Percentiles rank a stretch among this genome's conserved stretches.
Evolutionary conservation across 2,113 vertebrate genomes (phyloP).

Genomic region (Pangasianodon hypophthalmus): DNA sequence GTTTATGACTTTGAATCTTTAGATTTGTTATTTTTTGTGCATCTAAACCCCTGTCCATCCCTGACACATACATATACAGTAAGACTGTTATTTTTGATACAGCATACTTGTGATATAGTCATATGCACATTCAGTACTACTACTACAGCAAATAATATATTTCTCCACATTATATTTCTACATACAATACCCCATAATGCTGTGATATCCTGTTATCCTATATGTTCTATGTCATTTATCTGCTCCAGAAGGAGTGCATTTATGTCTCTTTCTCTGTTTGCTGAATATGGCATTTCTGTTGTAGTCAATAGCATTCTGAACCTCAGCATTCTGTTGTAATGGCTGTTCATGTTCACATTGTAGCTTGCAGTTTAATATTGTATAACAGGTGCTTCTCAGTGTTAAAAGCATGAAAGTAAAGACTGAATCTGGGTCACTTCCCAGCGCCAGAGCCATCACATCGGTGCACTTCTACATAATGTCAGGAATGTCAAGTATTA

Average conservation of each 20-base stretch:
- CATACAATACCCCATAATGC: neutral
- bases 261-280: neutral
- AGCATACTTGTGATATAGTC: neutral
- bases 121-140: neutral
- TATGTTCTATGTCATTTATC: neutral
- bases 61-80: neutral
- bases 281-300: slow-evolving; percentile 13
- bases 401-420: slow-evolving; percentile 70
- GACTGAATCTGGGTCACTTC: slow-evolving; percentile 78
- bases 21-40: neutral
- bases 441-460: slow-evolving; percentile 66
- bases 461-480: slow-evolving; percentile 65
- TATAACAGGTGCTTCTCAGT: slow-evolving; percentile 67
- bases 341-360: slow-evolving; percentile 56
- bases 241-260: neutral
- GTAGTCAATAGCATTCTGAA: neutral
- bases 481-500: slow-evolving; percentile 75
- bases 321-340: slow-evolving; percentile 52
- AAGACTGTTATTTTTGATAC: neutral
- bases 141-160: neutral
- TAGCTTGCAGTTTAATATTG: slow-evolving; percentile 66
- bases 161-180: neutral
- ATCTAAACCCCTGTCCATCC: no score
- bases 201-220: neutral
- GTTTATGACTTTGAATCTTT: neutral